A percentile compares a stretch with the other conserved stretches of the same genome.
These are phyloP conservation scores for Drosophila sproati DNA, from an alignment of 1,140 invertebrate genomes.

Conservation along the genomic window DNA sequence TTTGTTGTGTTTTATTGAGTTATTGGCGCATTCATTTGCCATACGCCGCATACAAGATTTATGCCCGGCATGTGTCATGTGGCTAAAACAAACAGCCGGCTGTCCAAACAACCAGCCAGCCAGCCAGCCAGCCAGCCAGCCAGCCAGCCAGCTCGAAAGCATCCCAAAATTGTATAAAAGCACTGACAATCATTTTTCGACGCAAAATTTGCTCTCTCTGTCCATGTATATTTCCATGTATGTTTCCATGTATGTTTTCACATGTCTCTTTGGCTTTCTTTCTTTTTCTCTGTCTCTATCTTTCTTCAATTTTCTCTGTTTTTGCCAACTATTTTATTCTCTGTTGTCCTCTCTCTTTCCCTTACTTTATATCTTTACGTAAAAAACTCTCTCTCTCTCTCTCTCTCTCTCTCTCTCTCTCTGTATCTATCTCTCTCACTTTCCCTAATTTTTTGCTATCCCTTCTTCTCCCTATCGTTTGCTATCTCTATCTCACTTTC, in stretches of 20 bases:
- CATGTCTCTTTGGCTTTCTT: neutral
- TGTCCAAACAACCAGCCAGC: conserved; percentile 1
- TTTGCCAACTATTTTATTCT: neutral
- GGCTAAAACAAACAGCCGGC: conserved; percentile 67
- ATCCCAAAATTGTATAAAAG: conserved; percentile 49
- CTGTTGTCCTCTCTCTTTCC: neutral
- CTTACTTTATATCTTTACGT: neutral
- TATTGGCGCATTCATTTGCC: conserved; percentile 82
- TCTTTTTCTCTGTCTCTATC: conserved; percentile 9
- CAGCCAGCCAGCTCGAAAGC: conserved; percentile 4
- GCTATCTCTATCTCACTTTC: no score
- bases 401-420: no score
- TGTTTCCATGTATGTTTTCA: neutral
- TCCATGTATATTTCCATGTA: conserved; percentile 1
- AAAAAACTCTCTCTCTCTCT: no score
- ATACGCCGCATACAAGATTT: conserved; percentile 79
- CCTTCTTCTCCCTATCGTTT: no score
- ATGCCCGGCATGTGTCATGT: conserved; percentile 80
- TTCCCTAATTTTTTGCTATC: no score
- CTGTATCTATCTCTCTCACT: no score
- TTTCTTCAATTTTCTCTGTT: neutral
- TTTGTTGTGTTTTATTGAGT: conserved; percentile 67
- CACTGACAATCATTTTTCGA: conserved; percentile 30
- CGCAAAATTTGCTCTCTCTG: conserved; percentile 28
- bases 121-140: conserved; percentile 7